phyloP scores from a whole-genome alignment of 2,113 vertebrate genomes.

The Carassius auratus region DNA sequence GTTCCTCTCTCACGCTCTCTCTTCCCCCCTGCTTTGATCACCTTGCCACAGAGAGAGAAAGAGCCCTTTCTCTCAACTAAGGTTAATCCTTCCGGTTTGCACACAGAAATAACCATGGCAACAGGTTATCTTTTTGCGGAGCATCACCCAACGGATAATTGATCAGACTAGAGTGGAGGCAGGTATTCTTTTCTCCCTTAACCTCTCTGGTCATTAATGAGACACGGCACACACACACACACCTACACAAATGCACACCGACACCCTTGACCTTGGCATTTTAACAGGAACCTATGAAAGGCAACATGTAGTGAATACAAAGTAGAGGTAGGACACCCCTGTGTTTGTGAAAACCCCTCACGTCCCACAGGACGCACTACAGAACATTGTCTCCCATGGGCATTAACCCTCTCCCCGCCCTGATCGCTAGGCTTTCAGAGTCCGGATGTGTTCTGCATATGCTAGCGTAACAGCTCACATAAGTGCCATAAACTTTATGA shows the following conservation, averaged over 20 bases:
- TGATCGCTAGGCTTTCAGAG: neutral
- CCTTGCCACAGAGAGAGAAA: constrained; percentile 41
- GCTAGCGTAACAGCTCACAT: neutral
- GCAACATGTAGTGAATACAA: constrained; percentile 38
- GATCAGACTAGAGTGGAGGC: constrained; percentile 55
- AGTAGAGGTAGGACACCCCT: constrained; percentile 20
- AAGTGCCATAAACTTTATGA: constrained; percentile 17
- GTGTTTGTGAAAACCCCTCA: constrained; percentile 35
- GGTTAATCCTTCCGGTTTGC: constrained; percentile 54
- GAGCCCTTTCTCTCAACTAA: constrained; percentile 51
- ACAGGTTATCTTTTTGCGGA: constrained; percentile 52
- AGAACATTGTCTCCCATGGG: constrained; percentile 17
- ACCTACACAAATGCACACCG: neutral
- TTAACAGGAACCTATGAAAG: constrained; percentile 34
- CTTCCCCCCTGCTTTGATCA: constrained; percentile 47
- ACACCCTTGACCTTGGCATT: constrained; percentile 48
- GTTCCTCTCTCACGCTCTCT: constrained; percentile 16
- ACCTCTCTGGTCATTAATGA: constrained; percentile 49
- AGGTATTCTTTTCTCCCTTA: constrained; percentile 43
- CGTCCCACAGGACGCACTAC: constrained; percentile 20
- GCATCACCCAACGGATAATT: constrained; percentile 44
- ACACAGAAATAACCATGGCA: constrained; percentile 58
- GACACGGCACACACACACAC: constrained; percentile 26
- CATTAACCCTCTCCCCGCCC: constrained; percentile 5
- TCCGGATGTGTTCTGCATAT: neutral